A percentile compares a stretch with the other conserved stretches of the same genome.
Evolutionary conservation across 2,888 invertebrate species (phyloP).

Genomic region (Heliconius aoede): DNA sequence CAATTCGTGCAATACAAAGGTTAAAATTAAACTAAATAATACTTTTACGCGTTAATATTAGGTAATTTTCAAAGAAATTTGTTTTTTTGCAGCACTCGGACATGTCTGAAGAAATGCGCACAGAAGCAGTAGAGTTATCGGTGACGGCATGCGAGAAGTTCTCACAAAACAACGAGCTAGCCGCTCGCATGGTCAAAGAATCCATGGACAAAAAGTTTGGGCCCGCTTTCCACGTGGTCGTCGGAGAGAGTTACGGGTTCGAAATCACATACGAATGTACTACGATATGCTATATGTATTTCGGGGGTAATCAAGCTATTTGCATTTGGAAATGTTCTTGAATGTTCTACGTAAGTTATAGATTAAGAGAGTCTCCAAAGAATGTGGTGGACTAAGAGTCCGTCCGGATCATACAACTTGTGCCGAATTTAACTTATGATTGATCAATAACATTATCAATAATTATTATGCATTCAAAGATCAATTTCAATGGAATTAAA

Average conservation of each 20-base stretch:
- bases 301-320: conserved; percentile 95
- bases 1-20: too few species aligned
- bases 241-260: conserved; percentile 97
- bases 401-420: conserved; percentile 25
- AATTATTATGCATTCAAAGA: background rate
- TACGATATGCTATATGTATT: conserved; percentile 93
- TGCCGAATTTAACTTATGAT: conserved; percentile 17
- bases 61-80: background rate
- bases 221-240: conserved; percentile 96
- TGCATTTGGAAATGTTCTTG: conserved; percentile 94
- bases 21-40: too few species aligned
- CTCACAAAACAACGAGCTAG: conserved; percentile 92
- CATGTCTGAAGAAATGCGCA: conserved; percentile 96
- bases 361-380: conserved; percentile 11
- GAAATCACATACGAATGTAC: conserved; percentile 96
- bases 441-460: background rate
- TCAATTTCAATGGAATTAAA: background rate
- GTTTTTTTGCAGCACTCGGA: conserved; percentile 89
- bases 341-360: conserved; percentile 45
- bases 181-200: conserved; percentile 97
- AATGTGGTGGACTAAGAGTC: conserved; percentile 18
- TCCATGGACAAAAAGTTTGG: conserved; percentile 98
- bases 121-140: conserved; percentile 94
- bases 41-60: background rate
- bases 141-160: conserved; percentile 97